Evolutionary conservation across 2,113 vertebrate species (phyloP), one percentile per base, ranked within the genome.

Genomic region (Lycocorax pyrrhopterus): DNA sequence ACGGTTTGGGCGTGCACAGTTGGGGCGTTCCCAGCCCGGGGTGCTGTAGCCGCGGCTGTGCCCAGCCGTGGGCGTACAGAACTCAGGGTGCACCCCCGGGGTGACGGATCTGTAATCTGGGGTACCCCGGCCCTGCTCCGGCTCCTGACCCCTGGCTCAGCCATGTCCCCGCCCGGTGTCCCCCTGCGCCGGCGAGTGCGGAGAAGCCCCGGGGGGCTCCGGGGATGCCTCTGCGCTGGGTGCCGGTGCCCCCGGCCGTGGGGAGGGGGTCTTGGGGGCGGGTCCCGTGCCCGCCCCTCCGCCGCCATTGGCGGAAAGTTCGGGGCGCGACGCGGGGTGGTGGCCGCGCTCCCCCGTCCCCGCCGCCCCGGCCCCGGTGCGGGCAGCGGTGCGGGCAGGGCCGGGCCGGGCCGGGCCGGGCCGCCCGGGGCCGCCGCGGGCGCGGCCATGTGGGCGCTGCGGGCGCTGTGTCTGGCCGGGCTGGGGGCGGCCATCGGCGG

Each of bases 401-500:
- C 43, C 43, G 43, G 43, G 43, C 43, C 43, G 17, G 43, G 43
- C 43, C 43, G 17, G 43, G 43, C 43, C 43, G 43, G 43, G 43
- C 43, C 43, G 43, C 43, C 44, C 44, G 44, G 44, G 44, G 44
- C 44, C 44, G 44, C 44, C 44, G 18, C 44, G 44, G 44, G 44
- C 44, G 44, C 44, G 29, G 46, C 46, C 46, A 47, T 47, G 46
- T 47, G 46, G 46, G 46, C 46, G 46, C 46, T 47, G 46, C 46
- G 46, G 46, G 46, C 46, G 46, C 46, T 47, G 46, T 98, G 98
- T 97, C 97, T 98, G 75, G 92, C 97, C 76, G 87, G 98, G 92
- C 90, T 98, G 89, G 93, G 96, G 13, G 75, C 63, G 16, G 96
- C 93, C 47, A 78, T 79, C 64, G 95, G 98, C 13, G 98, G 96